These are phyloP conservation scores for Sesia bembeciformis DNA, from an alignment of 2,888 invertebrate species.

Conservation along the genomic window DNA sequence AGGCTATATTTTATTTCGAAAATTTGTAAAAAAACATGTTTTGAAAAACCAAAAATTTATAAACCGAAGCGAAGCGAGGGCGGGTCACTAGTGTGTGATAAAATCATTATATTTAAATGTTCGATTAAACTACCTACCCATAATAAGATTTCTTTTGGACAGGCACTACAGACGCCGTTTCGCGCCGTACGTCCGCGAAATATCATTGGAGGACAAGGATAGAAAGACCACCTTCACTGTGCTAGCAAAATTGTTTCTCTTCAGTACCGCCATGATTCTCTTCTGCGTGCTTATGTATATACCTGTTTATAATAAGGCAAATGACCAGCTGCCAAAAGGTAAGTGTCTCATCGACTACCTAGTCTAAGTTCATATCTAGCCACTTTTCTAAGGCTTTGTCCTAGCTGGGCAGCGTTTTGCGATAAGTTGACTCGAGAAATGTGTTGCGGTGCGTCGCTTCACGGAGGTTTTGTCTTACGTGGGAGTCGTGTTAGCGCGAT, in stretches of 20 bases:
- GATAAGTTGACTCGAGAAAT: too few relatives aligned
- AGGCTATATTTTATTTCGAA: too few relatives aligned
- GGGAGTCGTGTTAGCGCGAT: too few relatives aligned
- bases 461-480: too few relatives aligned
- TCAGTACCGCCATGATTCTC: slow-evolving; percentile 55
- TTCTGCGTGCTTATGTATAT: slow-evolving; percentile 62
- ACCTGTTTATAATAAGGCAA: slow-evolving; percentile 60
- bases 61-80: too few relatives aligned
- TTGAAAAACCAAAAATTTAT: too few relatives aligned
- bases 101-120: too few relatives aligned
- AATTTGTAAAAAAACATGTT: too few relatives aligned
- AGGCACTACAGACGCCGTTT: slow-evolving; percentile 31
- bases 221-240: slow-evolving; percentile 41
- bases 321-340: slow-evolving; percentile 32
- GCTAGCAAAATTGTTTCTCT: slow-evolving; percentile 52
- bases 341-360: neutral
- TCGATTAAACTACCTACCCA: too few relatives aligned
- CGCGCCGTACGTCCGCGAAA: slow-evolving; percentile 20
- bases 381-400: neutral
- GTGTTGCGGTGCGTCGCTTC: too few relatives aligned
- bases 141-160: neutral
- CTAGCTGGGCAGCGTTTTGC: neutral
- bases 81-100: too few relatives aligned
- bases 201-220: slow-evolving; percentile 26
- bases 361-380: neutral